Conservation (phyloP, 2,888 invertebrate genomes). For the Hipparchia semele region DNA sequence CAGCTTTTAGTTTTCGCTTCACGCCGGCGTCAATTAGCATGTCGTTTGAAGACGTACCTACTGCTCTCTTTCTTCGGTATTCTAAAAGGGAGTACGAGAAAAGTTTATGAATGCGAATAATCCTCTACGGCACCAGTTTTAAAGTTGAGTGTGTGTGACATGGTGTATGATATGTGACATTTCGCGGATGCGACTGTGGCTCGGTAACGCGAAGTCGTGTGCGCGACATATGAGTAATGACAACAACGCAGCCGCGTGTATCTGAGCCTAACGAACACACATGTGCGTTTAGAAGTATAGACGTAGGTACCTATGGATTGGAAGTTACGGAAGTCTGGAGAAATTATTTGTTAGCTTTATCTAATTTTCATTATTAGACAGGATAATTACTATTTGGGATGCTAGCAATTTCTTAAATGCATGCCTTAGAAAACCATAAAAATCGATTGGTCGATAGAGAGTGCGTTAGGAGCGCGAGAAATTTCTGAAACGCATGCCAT, state of each 20-base stretch:
- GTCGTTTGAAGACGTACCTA: slow-evolving; percentile 73
- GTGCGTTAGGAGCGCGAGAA: too few species aligned
- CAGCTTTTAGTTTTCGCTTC: slow-evolving; percentile 63
- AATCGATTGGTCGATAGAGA: too few species aligned
- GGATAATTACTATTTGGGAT: too few species aligned
- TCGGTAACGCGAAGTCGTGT: slow-evolving; percentile 71
- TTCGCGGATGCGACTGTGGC: slow-evolving; percentile 56
- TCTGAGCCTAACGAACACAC: slow-evolving; percentile 69
- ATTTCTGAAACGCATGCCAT: too few species aligned
- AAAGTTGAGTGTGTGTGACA: slow-evolving; percentile 59
- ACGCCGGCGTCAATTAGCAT: slow-evolving; percentile 78
- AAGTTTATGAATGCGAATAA: slow-evolving; percentile 46
- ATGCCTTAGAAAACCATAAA: too few species aligned
- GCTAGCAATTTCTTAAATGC: too few species aligned
- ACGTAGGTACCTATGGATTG: slow-evolving; percentile 61
- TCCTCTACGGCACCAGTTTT: slow-evolving; percentile 50
- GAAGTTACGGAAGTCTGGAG: slow-evolving; percentile 62
- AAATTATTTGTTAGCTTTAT: slow-evolving; percentile 26
- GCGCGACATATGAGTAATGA: slow-evolving; percentile 81
- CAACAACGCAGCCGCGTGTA: slow-evolving; percentile 74
- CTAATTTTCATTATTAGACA: not conserved
- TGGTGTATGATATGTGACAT: slow-evolving; percentile 56
- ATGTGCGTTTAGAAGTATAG: slow-evolving; percentile 62
- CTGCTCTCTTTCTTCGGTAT: slow-evolving; percentile 56
- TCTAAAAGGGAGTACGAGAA: slow-evolving; percentile 51